Evolutionary conservation across 2,113 vertebrate species (phyloP).

Genomic region (rat (Rattus norvegicus)): DNA sequence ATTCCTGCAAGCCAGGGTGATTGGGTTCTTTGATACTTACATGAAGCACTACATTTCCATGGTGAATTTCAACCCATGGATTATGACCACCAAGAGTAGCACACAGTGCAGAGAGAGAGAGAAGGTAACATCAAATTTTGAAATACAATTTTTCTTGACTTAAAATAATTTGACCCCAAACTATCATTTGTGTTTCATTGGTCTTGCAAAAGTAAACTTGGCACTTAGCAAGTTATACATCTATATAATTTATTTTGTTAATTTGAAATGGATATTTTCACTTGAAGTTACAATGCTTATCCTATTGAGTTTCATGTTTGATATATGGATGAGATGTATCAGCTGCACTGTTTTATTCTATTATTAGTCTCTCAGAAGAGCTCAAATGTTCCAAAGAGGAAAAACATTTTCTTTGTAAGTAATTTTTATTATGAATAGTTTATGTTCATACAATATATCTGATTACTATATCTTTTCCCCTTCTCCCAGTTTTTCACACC

Average conservation of each 20-base stretch:
- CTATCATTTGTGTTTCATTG: neutral
- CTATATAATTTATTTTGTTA: neutral
- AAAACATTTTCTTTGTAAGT: neutral
- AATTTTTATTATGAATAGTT: neutral
- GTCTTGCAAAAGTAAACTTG: constrained; percentile 5
- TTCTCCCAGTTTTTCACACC: neutral
- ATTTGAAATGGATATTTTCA: neutral
- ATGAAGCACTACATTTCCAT: neutral
- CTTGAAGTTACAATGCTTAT: neutral
- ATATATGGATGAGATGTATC: neutral
- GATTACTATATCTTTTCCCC: neutral
- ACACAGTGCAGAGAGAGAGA: neutral
- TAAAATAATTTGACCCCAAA: neutral
- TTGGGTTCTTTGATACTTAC: neutral
- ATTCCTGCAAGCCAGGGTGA: neutral
- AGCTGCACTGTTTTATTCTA: neutral
- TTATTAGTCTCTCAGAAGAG: neutral
- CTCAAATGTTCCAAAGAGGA: neutral
- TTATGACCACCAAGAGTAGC: neutral
- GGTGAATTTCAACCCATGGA: neutral
- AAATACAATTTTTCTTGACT: neutral
- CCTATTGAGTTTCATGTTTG: neutral
- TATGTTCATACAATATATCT: neutral
- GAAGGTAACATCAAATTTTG: neutral
- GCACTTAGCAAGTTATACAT: neutral